Evolutionary conservation across 2,888 invertebrate genomes (phyloP).

Genomic region (Tenthredo livida): DNA sequence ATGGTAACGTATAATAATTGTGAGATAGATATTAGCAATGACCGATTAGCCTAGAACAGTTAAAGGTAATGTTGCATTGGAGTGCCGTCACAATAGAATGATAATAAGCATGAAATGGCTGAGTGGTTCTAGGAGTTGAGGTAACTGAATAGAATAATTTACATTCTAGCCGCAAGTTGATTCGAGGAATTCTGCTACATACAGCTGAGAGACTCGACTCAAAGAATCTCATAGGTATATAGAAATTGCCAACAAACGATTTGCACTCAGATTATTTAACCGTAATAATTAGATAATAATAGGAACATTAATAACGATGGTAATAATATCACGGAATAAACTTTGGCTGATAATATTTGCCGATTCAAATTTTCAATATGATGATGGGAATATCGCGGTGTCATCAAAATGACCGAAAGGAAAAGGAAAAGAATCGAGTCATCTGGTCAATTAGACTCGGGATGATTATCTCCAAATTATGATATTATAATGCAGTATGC

Average conservation of each 20-base stretch:
- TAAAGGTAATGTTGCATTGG: conserved; percentile 46
- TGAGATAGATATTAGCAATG: conserved; percentile 25
- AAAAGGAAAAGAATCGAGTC: not conserved
- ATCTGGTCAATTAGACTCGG: not conserved
- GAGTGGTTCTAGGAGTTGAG: conserved; percentile 37
- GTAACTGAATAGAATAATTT: conserved; percentile 50
- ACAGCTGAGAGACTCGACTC: not conserved
- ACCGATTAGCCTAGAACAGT: conserved; percentile 48
- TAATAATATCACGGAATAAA: not conserved
- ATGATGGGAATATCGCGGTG: not conserved
- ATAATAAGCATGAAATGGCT: conserved; percentile 46
- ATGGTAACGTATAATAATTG: not conserved
- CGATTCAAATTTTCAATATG: not conserved
- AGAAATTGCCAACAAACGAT: conserved; percentile 16
- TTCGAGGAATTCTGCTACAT: conserved; percentile 28
- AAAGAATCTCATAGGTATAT: not conserved
- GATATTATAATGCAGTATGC: not conserved
- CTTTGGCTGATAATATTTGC: not conserved
- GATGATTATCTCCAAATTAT: not conserved
- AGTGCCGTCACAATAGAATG: conserved; percentile 43
- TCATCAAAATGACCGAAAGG: not conserved
- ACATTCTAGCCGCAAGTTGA: conserved; percentile 41
- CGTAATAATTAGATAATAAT: not conserved
- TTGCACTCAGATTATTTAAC: not conserved
- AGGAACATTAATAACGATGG: not conserved